Percentiles rank a stretch among this genome's conserved stretches.
Conservation (phyloP, 2,113 vertebrate genomes). For the Brachypteracias leptosomus region DNA sequence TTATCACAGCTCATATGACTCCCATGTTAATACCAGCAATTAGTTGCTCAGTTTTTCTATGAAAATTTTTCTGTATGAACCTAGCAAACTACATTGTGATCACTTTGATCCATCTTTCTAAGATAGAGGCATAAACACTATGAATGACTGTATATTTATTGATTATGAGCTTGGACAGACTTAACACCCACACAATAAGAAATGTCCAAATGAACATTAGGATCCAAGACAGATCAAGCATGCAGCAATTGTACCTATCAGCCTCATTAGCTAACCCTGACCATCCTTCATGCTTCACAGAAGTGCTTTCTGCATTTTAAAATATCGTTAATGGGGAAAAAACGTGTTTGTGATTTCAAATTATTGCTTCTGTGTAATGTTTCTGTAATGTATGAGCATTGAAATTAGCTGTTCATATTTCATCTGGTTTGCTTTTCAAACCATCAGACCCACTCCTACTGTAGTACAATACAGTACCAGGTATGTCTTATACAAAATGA, state of each 20-base stretch:
- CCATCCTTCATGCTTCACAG: constrained; percentile 16
- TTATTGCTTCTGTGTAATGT: not conserved
- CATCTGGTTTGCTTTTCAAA: not conserved
- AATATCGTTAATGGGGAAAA: constrained; percentile 15
- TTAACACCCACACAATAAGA: constrained; percentile 27
- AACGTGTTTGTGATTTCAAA: constrained; percentile 46
- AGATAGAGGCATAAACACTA: constrained; percentile 7
- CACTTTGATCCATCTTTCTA: constrained; percentile 11
- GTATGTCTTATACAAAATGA: not conserved
- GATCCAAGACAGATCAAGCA: constrained; percentile 33
- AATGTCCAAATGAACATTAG: constrained; percentile 46
- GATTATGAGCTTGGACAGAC: constrained; percentile 32
- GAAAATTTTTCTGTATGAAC: constrained; percentile 17
- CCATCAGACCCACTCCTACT: not conserved
- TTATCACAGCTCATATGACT: constrained; percentile 17
- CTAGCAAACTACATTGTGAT: constrained; percentile 4
- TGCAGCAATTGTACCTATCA: constrained; percentile 36
- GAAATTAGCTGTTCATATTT: not conserved
- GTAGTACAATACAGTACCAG: not conserved
- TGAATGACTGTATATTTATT: constrained; percentile 2
- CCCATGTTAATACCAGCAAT: constrained; percentile 31
- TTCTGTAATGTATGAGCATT: not conserved
- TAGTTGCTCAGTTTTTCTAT: constrained; percentile 27
- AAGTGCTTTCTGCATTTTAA: constrained; percentile 53
- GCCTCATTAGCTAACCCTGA: constrained; percentile 47